Base-by-base conservation (phyloP, 2,113 vertebrate species). In the Myrmophylax atrothorax region DNA sequence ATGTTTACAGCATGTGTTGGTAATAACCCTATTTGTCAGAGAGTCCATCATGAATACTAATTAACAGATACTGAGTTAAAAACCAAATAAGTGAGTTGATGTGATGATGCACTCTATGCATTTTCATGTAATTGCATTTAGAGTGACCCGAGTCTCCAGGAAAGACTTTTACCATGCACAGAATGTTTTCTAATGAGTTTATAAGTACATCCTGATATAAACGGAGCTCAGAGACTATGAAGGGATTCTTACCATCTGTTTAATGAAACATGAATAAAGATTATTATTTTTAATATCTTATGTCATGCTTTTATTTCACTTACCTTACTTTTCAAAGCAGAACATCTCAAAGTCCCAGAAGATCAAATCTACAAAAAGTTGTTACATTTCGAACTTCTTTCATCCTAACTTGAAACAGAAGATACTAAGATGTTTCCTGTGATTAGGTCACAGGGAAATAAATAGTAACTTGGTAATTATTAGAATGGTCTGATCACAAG, bases 11-110 rank as follows among this genome's bases (percentile, higher is more conserved):
- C 96, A 96, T 97, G 89, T 97, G 96, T 96, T 97, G 97, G 95
- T 98, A 98, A 98, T 98, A 98, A 97, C 96, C 94, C 92, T 95
- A 97, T 98, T 98, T 98, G 96, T 98, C 98, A 97, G 96, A 96
- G 81, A 89, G 75, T 87, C 95, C 64, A 82, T 97, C 81, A 64
- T 93, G 98, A 97, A 98, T 98, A 97, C 97, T 98, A 98, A 98
- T 98, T 96, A 96, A 94, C 28, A 55, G 38, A 95, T 92, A 92
- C 91, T 70, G 89, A 97, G 58, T 94, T 80, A 93, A 96, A 52
- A 96, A 94, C 81, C 87, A 91, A 97, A 94, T 89, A 97, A 97
- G 96, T 91, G 87, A 90, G 75, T 70, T 94, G 97, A 87, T 94
- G 62, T 93, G 96, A 90, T 53, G 44, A 70, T 95, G 60, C 42